A percentile compares a stretch with the other conserved stretches of the same genome.
Evolutionary conservation across 2,797 vertebrate genomes (phyloP).

Genomic region (Nasua narica): DNA sequence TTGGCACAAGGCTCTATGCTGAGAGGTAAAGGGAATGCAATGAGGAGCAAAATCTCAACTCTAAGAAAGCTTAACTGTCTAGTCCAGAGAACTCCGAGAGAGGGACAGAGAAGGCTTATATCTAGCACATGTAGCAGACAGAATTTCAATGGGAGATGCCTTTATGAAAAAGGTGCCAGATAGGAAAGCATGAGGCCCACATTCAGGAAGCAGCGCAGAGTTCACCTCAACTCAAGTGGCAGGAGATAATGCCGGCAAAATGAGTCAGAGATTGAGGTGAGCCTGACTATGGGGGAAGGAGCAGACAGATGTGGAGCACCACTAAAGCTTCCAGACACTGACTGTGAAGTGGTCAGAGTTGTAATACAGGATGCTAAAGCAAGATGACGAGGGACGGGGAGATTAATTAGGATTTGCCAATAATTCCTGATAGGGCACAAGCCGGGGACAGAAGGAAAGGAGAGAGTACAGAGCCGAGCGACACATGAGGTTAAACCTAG

Average conservation of each 20-base stretch:
- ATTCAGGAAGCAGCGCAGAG: background rate
- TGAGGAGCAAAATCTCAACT: background rate
- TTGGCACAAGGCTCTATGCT: background rate
- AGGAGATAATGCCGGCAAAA: background rate
- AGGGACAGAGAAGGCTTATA: background rate
- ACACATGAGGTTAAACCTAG: background rate
- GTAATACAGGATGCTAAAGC: background rate
- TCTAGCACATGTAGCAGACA: background rate
- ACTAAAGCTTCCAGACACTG: background rate
- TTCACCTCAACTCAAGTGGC: background rate
- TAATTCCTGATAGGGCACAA: background rate
- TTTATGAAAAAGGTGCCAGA: background rate
- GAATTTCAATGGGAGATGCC: background rate
- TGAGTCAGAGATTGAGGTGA: background rate
- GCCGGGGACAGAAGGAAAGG: background rate
- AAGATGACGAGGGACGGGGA: background rate
- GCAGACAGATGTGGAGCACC: background rate
- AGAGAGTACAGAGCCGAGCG: background rate
- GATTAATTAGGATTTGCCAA: background rate
- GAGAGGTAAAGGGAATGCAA: background rate
- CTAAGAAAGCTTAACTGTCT: background rate
- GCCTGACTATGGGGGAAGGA: background rate
- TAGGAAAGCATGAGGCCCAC: background rate
- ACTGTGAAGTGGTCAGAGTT: background rate
- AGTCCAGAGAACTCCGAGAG: background rate